These are phyloP conservation scores for Neoniphon sammara DNA, from an alignment of 2,797 vertebrate genomes.

Conservation along the genomic window DNA sequence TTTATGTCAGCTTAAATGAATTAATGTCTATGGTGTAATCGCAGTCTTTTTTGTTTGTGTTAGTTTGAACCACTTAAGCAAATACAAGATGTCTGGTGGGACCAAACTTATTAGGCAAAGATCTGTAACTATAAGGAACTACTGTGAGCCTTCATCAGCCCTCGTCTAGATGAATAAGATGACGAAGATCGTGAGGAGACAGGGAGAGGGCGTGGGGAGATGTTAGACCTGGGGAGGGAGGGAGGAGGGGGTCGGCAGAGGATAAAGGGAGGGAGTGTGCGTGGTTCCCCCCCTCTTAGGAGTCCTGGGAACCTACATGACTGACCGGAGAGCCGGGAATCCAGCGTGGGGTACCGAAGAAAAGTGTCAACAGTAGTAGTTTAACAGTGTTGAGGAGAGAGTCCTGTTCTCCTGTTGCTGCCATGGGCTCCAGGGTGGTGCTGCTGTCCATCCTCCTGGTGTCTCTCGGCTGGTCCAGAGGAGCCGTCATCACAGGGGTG, in stretches of 20 bases:
- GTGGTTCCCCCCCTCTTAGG: constrained; percentile 47
- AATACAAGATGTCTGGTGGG: neutral
- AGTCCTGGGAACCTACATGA: constrained; percentile 66
- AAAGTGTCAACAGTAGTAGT: constrained; percentile 33
- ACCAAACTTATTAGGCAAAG: constrained; percentile 1
- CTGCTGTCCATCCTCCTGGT: constrained; percentile 82
- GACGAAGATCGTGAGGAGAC: constrained; percentile 64
- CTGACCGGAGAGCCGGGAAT: constrained; percentile 45
- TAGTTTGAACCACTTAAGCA: neutral
- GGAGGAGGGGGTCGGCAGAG: constrained; percentile 49
- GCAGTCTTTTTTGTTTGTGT: constrained; percentile 9
- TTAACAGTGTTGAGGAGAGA: constrained; percentile 41
- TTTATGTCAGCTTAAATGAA: constrained; percentile 31
- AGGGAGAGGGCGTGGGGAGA: constrained; percentile 60
- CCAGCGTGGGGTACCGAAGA: constrained; percentile 39
- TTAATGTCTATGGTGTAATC: neutral
- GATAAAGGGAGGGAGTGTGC: constrained; percentile 75
- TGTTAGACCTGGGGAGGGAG: constrained; percentile 30
- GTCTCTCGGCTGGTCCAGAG: constrained; percentile 81
- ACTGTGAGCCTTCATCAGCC: constrained; percentile 15
- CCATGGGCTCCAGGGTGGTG: constrained; percentile 80
- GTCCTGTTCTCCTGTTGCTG: constrained; percentile 68
- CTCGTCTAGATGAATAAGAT: constrained; percentile 56
- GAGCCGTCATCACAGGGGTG: constrained; percentile 93
- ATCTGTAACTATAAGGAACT: constrained; percentile 15